Base-by-base conservation (phyloP, 2,113 vertebrate species). In the Pelobates fuscus region DNA sequence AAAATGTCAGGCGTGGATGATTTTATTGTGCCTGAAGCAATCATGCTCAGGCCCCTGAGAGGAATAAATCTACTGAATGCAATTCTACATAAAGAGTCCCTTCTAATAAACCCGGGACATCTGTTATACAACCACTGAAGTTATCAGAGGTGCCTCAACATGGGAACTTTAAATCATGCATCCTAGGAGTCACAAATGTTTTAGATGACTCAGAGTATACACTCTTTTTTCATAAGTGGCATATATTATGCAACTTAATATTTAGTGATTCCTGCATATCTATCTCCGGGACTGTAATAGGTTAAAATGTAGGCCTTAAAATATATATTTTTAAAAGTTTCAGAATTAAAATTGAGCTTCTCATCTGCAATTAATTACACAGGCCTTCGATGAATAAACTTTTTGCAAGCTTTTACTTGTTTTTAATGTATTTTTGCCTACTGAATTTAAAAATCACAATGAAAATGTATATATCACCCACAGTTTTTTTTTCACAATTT, bases 1-100 rank as follows among this genome's bases (percentile, higher is more conserved):
- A 44, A 75, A 67, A 24, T 75, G 71, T 65, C 62, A 75, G 52
- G 63, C 52, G 46, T 67, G 71, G 52, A 67, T 75, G 71, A 66
- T 67, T 76, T 76, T 63, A 74, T 58, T 66, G 62, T 74, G 71
- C 62, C 71, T 74, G 21, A 5, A 76, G 54, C 63, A 43, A 58
- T 76, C 54, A n/a, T 30, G 32, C 54, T 24, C 10, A 24, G 26
- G 24, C 60, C 61, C 62, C 29, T 65, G 62, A 63, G 62, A 66
- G 43, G 52, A 58, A 12, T 73, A 58, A 74, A 57, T 61, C 54
- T 49, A 46, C 54, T 67, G 37, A 59, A 62, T 41, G 23, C 20
- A 44, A 41, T 57, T 8, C 18, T 4, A 66, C 49, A 32, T 67
- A 67, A 66, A 66, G 24, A 59, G 44, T 49, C 15, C 21, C 52